phyloP scores from a whole-genome alignment of 2,113 vertebrate genomes.

The Cisticola juncidis region DNA sequence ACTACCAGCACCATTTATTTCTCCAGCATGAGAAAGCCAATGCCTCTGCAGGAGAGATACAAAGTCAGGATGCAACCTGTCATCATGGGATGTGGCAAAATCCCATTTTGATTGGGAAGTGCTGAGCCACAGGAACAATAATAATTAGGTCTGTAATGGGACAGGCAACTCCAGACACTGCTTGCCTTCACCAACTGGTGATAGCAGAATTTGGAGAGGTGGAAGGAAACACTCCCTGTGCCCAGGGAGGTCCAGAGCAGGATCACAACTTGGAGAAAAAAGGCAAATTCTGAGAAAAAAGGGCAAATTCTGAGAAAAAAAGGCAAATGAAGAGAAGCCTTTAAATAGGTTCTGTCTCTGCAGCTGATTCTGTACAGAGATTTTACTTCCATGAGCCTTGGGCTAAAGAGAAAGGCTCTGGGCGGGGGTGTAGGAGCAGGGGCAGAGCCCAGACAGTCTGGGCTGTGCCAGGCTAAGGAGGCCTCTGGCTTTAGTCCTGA shows the following conservation, averaged over 20 bases:
- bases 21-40: background rate
- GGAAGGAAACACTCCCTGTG: background rate
- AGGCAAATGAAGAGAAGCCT: background rate
- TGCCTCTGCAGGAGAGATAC: background rate
- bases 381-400: background rate
- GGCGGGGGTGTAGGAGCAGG: accelerated
- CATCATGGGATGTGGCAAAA: background rate
- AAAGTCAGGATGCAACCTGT: background rate
- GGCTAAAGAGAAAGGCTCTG: background rate
- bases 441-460: no score
- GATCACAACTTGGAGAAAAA: background rate
- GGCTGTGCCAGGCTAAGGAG: background rate
- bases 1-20: background rate
- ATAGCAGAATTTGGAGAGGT: no score
- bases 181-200: background rate
- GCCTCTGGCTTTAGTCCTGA: background rate
- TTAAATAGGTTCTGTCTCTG: background rate
- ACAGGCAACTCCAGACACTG: accelerated
- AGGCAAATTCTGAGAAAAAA: background rate
- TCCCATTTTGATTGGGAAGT: background rate
- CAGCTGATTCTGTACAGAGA: background rate
- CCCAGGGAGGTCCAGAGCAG: background rate
- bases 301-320: background rate
- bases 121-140: background rate
- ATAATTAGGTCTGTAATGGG: background rate